These are phyloP conservation scores for Calliphora vomitoria DNA, from an alignment of 2,888 invertebrate genomes.

Conservation along the genomic window DNA sequence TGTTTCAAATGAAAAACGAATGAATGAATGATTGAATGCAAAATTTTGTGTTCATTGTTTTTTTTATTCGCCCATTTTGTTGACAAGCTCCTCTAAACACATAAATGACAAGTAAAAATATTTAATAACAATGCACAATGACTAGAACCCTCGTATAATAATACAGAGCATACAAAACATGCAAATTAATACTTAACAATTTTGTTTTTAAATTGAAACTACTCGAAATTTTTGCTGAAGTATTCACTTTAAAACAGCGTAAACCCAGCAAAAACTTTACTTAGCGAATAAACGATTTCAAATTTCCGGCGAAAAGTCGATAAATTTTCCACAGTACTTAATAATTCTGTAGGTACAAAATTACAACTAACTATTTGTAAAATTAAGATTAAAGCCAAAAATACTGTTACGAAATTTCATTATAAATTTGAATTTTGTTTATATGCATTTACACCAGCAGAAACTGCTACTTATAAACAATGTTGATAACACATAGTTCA, in stretches of 20 bases:
- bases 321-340: too few relatives aligned
- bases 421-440: too few relatives aligned
- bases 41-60: slow-evolving; percentile 15
- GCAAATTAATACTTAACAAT: slow-evolving; percentile 49
- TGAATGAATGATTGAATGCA: neutral
- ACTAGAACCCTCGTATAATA: neutral
- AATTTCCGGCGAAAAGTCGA: too few relatives aligned
- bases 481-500: too few relatives aligned
- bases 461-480: too few relatives aligned
- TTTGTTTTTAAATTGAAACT: slow-evolving; percentile 39
- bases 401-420: too few relatives aligned
- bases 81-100: neutral
- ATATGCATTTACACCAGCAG: too few relatives aligned
- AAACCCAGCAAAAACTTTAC: too few relatives aligned
- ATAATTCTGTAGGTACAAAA: too few relatives aligned
- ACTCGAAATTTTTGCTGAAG: slow-evolving; percentile 11
- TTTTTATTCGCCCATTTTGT: neutral
- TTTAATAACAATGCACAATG: neutral
- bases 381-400: too few relatives aligned
- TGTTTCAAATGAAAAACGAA: slow-evolving; percentile 8
- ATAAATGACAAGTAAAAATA: slow-evolving; percentile 43
- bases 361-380: too few relatives aligned
- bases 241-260: neutral
- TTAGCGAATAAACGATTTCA: too few relatives aligned
- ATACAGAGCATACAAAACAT: slow-evolving; percentile 22